A percentile compares a stretch with the other conserved stretches of the same genome.
Conservation (phyloP, 2,113 vertebrate genomes). For the Sardina pilchardus region DNA sequence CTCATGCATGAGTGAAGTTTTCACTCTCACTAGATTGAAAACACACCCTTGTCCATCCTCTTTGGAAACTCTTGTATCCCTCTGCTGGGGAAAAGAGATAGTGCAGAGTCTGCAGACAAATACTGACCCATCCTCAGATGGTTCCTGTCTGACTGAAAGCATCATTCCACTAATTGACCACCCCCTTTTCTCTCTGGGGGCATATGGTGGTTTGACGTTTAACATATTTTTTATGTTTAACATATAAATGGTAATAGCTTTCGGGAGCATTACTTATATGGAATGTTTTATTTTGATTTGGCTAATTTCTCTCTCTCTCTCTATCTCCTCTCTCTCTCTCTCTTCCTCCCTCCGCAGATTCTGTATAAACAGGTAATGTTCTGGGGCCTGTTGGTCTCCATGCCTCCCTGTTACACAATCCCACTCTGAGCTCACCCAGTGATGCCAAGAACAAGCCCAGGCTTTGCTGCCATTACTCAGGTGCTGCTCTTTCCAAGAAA, state of each 20-base stretch:
- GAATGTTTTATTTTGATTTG: background rate
- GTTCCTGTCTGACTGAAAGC: slow-evolving; percentile 1
- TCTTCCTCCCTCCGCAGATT: background rate
- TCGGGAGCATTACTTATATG: no score
- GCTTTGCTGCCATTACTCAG: slow-evolving; percentile 18
- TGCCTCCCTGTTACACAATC: slow-evolving; percentile 7
- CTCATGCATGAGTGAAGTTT: slow-evolving; percentile 43
- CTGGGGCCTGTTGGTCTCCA: background rate
- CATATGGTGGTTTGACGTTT: no score
- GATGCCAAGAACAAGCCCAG: background rate
- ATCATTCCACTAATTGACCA: background rate
- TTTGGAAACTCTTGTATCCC: slow-evolving; percentile 34
- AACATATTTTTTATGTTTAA: no score
- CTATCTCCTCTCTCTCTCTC: background rate
- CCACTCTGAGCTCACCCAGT: background rate
- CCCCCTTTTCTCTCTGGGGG: background rate
- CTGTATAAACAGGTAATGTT: background rate
- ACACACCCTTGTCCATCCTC: background rate
- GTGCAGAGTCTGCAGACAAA: no score
- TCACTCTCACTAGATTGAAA: slow-evolving; percentile 47
- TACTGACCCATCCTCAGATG: background rate
- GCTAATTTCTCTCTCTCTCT: background rate
- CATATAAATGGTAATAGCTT: no score
- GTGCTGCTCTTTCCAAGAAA: background rate
- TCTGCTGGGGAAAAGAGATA: slow-evolving; percentile 37